These are phyloP conservation scores for Aphis craccivora DNA, from an alignment of 1,140 invertebrate genomes.

Conservation along the genomic window DNA sequence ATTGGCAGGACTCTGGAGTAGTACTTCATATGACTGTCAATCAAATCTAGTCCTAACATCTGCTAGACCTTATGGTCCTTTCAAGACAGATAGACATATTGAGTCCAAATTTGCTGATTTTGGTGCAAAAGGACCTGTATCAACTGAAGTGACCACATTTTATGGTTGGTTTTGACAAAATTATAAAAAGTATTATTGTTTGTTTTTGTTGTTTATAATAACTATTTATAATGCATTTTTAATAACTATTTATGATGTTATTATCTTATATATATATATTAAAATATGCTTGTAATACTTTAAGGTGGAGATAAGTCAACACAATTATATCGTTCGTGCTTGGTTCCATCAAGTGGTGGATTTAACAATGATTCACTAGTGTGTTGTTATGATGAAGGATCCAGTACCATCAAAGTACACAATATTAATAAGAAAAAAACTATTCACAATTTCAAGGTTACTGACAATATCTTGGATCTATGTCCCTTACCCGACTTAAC, in stretches of 20 bases:
- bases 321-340: background rate
- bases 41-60: slow-evolving; percentile 11
- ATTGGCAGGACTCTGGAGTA: slow-evolving; percentile 30
- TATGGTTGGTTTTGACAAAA: slow-evolving; percentile 26
- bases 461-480: slow-evolving; percentile 20
- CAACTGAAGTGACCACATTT: slow-evolving; percentile 26
- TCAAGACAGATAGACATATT: slow-evolving; percentile 9
- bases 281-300: background rate
- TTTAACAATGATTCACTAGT: background rate
- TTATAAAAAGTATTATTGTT: background rate
- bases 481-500: background rate
- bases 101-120: background rate
- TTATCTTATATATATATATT: background rate
- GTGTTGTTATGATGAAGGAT: background rate
- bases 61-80: background rate
- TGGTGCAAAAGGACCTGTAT: background rate
- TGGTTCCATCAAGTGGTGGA: background rate
- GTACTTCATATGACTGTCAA: background rate
- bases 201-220: background rate
- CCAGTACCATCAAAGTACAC: background rate
- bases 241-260: background rate
- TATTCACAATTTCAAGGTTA: background rate
- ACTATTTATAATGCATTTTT: too few relatives aligned
- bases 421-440: background rate
- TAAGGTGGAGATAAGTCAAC: slow-evolving; percentile 39